These are phyloP conservation scores for Myzus persicae DNA, from an alignment of 1,140 invertebrate species.

Conservation along the genomic window DNA sequence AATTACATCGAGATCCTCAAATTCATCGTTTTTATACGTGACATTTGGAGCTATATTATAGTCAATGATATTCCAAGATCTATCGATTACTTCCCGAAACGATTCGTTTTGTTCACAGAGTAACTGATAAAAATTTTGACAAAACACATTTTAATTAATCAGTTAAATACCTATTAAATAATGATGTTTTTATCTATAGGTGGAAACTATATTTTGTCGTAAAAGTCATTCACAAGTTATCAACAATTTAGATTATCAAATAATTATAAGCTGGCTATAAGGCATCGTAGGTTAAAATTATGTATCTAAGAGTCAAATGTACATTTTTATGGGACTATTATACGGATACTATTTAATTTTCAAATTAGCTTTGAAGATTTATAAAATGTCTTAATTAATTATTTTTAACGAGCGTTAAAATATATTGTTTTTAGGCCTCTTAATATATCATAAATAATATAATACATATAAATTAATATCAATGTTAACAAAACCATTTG, in stretches of 20 bases:
- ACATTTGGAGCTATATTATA: not conserved
- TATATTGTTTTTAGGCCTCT: too few species aligned
- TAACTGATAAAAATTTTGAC: not conserved
- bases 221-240: not conserved
- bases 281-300: too few species aligned
- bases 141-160: not conserved
- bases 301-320: too few species aligned
- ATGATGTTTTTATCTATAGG: not conserved
- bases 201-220: not conserved
- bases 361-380: too few species aligned
- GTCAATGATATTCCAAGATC: not conserved
- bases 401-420: too few species aligned
- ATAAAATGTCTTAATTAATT: too few species aligned
- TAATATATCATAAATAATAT: too few species aligned
- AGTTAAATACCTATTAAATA: not conserved
- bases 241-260: not conserved
- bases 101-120: not conserved
- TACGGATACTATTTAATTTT: too few species aligned
- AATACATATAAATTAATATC: too few species aligned
- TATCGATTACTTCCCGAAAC: not conserved
- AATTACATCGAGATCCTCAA: not conserved
- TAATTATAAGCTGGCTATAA: not conserved
- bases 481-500: too few species aligned
- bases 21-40: not conserved
- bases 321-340: too few species aligned